Evolutionary conservation across 2,888 invertebrate genomes (phyloP), one percentile per base, ranked within the genome.

Genomic region (Allacma fusca): DNA sequence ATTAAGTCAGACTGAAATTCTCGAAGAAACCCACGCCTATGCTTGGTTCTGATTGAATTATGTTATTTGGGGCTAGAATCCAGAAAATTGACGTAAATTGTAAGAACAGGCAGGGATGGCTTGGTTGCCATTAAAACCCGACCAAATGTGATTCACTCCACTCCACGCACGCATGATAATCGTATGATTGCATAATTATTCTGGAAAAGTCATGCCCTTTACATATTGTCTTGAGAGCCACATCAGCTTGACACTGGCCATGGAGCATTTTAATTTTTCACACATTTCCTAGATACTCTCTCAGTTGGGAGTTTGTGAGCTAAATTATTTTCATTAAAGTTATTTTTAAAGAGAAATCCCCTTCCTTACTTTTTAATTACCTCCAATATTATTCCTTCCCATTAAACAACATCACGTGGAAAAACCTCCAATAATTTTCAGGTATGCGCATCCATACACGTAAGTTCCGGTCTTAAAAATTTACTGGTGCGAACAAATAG

Each of bases 161-260:
- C 62, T 62, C 62, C 62, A 62, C 62, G 62, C 24, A 62, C 62
- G 62, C 62, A 62, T 62, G 62, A 62, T 62, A 62, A 62, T 62
- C 62, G 19, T 62, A 24, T 62, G 62, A 24, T 12, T 62, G n/a
- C 62, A 62, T 26, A 23, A 62, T 26, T 62, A 62, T 62, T 62
- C 62, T 62, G 24, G 16, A 12, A 62, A 62, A 62, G 62, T 62
- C 62, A 62, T 62, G 62, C 24, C 62, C 62, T 62, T 62, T 62
- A 19, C n/a, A n/a, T 62, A 62, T 62, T 62, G 62, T 24, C 24
- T 4, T 26, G 62, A 21, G 19, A 23, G 2, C 16, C 4, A 62
- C 62, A 62, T 62, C 16, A 62, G n/a, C 62, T 62, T 62, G 62
- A 62, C 23, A 62, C 62, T 62, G 62, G 62, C 2, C 26, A 7